Percentiles rank a stretch among this genome's conserved stretches.
These are phyloP conservation scores for Lochmaea capreae DNA, from an alignment of 2,888 invertebrate species.

Conservation along the genomic window DNA sequence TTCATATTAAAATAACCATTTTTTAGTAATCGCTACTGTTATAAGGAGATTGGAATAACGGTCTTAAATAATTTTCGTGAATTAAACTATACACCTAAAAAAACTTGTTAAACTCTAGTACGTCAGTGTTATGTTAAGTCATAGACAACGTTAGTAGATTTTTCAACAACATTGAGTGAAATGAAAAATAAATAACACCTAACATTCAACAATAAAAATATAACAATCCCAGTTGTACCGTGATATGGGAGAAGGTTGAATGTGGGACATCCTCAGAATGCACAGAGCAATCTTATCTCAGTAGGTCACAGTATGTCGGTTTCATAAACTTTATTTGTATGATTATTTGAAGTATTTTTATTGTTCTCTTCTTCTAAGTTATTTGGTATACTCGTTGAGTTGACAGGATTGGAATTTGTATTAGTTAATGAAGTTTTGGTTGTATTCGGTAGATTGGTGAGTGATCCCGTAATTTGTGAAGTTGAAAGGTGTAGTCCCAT, in stretches of 20 bases:
- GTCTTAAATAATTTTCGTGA: not conserved
- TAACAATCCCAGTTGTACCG: conserved; percentile 53
- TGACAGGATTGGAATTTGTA: conserved; percentile 51
- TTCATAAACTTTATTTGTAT: conserved; percentile 86
- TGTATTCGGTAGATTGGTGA: conserved; percentile 69
- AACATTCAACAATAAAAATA: conserved; percentile 55
- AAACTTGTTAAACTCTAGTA: not conserved
- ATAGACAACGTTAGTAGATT: conserved; percentile 32
- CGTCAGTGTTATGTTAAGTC: not conserved
- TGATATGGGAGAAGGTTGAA: conserved; percentile 54
- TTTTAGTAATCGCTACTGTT: not conserved
- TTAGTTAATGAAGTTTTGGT: conserved; percentile 54
- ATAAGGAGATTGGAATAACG: not conserved
- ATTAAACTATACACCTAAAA: not conserved
- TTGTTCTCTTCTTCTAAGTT: conserved; percentile 45
- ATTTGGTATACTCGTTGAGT: conserved; percentile 61
- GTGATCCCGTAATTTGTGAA: conserved; percentile 70
- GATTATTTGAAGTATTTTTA: conserved; percentile 59
- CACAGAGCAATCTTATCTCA: conserved; percentile 52
- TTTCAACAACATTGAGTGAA: conserved; percentile 29
- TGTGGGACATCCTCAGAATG: conserved; percentile 52
- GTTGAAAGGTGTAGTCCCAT: conserved; percentile 78
- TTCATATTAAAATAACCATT: not conserved
- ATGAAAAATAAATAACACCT: conserved; percentile 46
- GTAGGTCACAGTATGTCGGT: conserved; percentile 91